A percentile compares a stretch with the other conserved stretches of the same genome.
These are phyloP conservation scores for Hoplias malabaricus DNA, from an alignment of 2,113 vertebrate genomes.

Conservation along the genomic window DNA sequence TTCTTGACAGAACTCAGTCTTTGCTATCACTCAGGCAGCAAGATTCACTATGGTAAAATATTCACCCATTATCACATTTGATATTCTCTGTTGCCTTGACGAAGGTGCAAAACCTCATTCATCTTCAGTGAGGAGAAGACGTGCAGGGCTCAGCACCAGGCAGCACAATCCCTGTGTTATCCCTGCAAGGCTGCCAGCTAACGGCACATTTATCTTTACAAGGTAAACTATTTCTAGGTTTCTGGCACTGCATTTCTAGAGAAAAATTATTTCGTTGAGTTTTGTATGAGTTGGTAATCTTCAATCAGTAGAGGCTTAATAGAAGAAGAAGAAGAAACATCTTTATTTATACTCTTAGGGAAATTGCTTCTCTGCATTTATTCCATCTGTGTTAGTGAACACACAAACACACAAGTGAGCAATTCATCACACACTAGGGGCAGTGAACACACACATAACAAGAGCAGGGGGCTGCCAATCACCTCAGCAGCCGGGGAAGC, in stretches of 20 bases:
- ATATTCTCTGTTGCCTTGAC: conserved; percentile 55
- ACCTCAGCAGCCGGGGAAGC: no score
- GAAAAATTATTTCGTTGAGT: not conserved
- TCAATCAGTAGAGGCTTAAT: not conserved
- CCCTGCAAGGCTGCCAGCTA: conserved; percentile 11
- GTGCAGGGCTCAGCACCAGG: conserved; percentile 30
- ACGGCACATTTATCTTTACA: conserved; percentile 51
- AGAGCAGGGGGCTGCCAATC: no score
- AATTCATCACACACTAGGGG: no score
- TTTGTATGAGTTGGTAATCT: not conserved
- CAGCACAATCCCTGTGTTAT: conserved; percentile 35
- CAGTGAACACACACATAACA: no score
- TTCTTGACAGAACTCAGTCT: not conserved
- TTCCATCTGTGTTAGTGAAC: no score
- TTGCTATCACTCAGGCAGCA: not conserved
- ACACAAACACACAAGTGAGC: no score
- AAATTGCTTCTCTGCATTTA: no score
- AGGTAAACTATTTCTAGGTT: not conserved
- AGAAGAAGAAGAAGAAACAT: no score
- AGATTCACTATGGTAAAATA: conserved; percentile 8
- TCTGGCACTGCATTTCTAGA: not conserved
- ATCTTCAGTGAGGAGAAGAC: conserved; percentile 54
- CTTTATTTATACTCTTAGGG: no score
- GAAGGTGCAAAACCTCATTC: conserved; percentile 43
- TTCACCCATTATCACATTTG: conserved; percentile 25